phyloP scores from a whole-genome alignment of 2,797 vertebrate genomes.

The Cuniculus paca region DNA sequence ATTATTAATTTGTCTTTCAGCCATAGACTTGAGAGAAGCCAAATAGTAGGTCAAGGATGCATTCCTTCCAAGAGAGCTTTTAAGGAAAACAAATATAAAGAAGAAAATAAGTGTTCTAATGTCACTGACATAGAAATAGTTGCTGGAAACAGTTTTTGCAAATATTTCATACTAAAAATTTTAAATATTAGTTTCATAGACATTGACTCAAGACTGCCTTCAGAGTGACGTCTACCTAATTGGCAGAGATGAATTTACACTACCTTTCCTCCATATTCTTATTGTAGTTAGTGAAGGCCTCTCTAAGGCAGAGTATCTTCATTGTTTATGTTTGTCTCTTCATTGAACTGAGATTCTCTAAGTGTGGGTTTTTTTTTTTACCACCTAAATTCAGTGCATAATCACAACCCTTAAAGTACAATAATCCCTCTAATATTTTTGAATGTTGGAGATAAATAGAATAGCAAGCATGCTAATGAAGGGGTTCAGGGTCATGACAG shows the following conservation, averaged over 20 bases:
- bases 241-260: not conserved
- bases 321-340: not conserved
- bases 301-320: not conserved
- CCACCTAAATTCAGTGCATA: not conserved
- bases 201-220: not conserved
- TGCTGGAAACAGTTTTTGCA: not conserved
- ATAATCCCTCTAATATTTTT: not conserved
- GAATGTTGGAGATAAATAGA: not conserved
- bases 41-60: not conserved
- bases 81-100: not conserved
- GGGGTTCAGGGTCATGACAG: not conserved
- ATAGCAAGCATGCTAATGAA: not conserved
- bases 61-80: constrained; percentile 8
- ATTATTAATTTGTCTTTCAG: constrained; percentile 11
- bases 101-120: constrained; percentile 17
- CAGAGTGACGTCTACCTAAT: not conserved
- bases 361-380: not conserved
- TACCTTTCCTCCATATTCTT: not conserved
- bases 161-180: constrained; percentile 11
- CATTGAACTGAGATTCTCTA: not conserved
- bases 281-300: not conserved
- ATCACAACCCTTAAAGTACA: not conserved
- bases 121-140: not conserved
- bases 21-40: not conserved
- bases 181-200: not conserved